phyloP scores from a whole-genome alignment of 2,797 vertebrate species.

The Vultur gryphus region DNA sequence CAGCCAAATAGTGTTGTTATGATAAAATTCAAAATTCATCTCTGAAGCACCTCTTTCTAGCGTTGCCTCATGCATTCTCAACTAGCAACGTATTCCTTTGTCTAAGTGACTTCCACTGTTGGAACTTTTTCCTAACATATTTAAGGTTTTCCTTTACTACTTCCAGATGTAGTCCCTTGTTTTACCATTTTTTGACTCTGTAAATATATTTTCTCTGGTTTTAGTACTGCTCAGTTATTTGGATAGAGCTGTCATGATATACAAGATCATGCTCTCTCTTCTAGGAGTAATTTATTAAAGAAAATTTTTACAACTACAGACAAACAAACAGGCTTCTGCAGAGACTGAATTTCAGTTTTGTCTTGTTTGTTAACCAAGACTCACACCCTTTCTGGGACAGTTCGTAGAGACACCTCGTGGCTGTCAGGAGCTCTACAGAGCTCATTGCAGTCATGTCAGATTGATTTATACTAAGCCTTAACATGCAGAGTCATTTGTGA shows the following conservation, averaged over 20 bases:
- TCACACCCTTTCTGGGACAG: not conserved
- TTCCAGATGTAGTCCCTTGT: constrained; percentile 64
- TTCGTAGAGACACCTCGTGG: constrained; percentile 43
- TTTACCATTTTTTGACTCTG: constrained; percentile 32
- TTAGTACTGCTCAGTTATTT: not conserved
- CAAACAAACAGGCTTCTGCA: constrained; percentile 5
- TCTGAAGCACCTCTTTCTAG: constrained; percentile 58
- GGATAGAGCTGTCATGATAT: not conserved
- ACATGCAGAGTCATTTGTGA: not conserved
- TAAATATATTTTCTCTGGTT: constrained; percentile 42
- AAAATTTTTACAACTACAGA: not conserved
- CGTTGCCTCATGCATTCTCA: constrained; percentile 58
- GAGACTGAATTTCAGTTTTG: not conserved
- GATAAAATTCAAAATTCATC: constrained; percentile 53
- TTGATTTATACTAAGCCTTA: constrained; percentile 1
- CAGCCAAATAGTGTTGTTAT: constrained; percentile 48
- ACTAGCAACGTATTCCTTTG: constrained; percentile 59
- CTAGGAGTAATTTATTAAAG: not conserved
- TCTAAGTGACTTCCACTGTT: constrained; percentile 55
- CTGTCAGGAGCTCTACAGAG: constrained; percentile 9
- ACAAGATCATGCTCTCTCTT: constrained; percentile 8
- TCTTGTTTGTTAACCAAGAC: not conserved
- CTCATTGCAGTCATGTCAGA: rapidly evolving
- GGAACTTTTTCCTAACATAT: constrained; percentile 53
- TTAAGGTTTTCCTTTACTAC: constrained; percentile 64